Evolutionary conservation across 2,797 vertebrate species (phyloP), one percentile per base, ranked within the genome.

Genomic region (Sebastolobus altivelis): DNA sequence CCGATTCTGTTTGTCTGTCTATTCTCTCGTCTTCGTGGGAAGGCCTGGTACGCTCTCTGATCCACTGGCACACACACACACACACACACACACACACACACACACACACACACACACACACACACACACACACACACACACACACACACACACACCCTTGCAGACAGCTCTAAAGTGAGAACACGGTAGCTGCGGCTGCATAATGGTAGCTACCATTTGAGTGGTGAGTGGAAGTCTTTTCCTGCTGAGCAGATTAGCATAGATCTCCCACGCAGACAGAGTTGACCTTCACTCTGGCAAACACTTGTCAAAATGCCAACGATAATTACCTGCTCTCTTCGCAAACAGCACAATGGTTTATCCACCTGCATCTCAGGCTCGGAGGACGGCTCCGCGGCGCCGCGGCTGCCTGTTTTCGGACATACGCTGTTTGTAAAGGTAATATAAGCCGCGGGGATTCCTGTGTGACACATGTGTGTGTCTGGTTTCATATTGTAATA

Each of bases 251-350:
- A 96, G 96, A 97, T 98, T 96, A 97, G 96, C 96, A 97, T 95
- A 96, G 95, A 96, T 96, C 95, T 95, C 95, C 93, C 95, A 94
- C 92, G 91, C 93, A 96, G 96, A 96, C 96, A 94, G 96, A 95
- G 95, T 96, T 96, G 97, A 97, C 97, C 97, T 98, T 97, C 97
- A 96, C 94, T 97, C 95, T 93, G 94, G 95, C 96, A 97, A 97
- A 97, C 96, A 96, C 96, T 97, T 96, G 97, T 97, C 97, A 96
- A 96, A 96, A 97, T 95, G 96, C 96, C 97, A 97, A 87, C 94
- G 94, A 95, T 96, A 97, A 97, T 98, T 97, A 97, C 96, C 94
- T 95, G 95, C 94, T 93, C 96, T 96, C 96, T 96, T 93, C 92
- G 93, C 92, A 95, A 93, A 95, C 90, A 95, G 90, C 94, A 94